phyloP scores from a whole-genome alignment of 1,140 invertebrate genomes.

The Drosophila auraria region DNA sequence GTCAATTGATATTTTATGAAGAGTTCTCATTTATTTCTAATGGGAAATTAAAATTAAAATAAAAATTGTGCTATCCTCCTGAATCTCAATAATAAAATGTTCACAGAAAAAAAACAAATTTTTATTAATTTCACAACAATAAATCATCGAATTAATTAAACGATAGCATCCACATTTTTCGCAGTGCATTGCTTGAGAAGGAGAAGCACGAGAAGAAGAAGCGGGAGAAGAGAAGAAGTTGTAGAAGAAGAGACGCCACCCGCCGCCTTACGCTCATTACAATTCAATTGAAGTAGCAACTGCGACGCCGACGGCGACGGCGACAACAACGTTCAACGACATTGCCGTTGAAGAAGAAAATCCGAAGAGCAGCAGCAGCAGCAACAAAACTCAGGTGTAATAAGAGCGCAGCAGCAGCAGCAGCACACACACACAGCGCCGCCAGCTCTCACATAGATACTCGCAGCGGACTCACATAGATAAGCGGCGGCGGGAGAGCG shows the following conservation, averaged over 20 bases:
- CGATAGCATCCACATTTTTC: neutral
- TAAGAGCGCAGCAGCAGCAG: conserved; percentile 70
- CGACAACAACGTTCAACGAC: conserved; percentile 69
- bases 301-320: conserved; percentile 36
- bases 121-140: neutral
- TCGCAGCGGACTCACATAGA: conserved; percentile 58
- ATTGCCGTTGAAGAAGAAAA: conserved; percentile 71
- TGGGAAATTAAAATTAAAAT: too few relatives aligned
- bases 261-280: conserved; percentile 72
- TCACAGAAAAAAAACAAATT: too few relatives aligned
- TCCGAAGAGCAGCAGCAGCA: conserved; percentile 62
- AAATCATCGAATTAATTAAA: neutral
- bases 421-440: conserved; percentile 16
- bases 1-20: too few relatives aligned
- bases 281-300: conserved; percentile 80
- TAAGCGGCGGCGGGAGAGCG: conserved; percentile 29
- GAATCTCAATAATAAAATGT: too few relatives aligned
- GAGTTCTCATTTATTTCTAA: too few relatives aligned
- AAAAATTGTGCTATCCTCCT: too few relatives aligned
- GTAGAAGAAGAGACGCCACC: conserved; percentile 23
- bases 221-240: conserved; percentile 22
- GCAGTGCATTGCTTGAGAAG: neutral
- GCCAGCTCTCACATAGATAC: conserved; percentile 63
- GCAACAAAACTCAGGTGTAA: conserved; percentile 70
- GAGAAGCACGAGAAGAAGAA: conserved; percentile 14